phyloP scores from a whole-genome alignment of 1,140 invertebrate species.

The Ips typographus region DNA sequence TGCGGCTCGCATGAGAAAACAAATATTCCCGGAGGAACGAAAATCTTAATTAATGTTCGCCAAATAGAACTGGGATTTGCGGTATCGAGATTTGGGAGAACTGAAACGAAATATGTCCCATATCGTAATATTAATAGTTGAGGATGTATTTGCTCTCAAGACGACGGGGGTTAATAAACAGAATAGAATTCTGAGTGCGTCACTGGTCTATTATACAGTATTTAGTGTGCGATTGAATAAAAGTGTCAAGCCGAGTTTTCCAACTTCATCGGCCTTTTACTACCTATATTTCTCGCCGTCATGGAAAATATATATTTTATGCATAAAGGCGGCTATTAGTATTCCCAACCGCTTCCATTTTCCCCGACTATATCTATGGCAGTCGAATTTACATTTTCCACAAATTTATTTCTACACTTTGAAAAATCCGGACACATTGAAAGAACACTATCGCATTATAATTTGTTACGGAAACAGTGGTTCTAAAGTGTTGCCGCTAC shows the following conservation, averaged over 20 bases:
- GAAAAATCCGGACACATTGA: slow-evolving; percentile 24
- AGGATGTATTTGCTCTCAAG: background rate
- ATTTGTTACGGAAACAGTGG: background rate
- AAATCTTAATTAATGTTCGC: background rate
- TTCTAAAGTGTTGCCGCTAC: background rate
- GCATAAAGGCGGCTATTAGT: slow-evolving; percentile 35
- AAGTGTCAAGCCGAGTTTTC: slow-evolving; percentile 4
- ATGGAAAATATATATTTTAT: slow-evolving; percentile 34
- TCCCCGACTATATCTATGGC: slow-evolving; percentile 30
- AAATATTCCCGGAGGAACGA: no score
- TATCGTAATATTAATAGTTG: background rate
- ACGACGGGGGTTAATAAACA: background rate
- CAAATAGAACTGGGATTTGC: background rate
- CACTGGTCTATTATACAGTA: background rate
- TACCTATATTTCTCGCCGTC: slow-evolving; percentile 23
- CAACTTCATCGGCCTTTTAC: slow-evolving; percentile 31
- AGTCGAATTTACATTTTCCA: slow-evolving; percentile 29
- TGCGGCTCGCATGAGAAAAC: no score
- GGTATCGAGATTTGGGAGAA: background rate
- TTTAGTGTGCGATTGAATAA: background rate
- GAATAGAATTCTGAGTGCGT: background rate
- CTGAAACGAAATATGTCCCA: background rate
- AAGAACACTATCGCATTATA: background rate
- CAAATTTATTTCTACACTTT: slow-evolving; percentile 22
- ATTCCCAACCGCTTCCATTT: slow-evolving; percentile 26